These are phyloP conservation scores for Andrena marginata DNA, from an alignment of 2,888 invertebrate genomes.

Conservation along the genomic window DNA sequence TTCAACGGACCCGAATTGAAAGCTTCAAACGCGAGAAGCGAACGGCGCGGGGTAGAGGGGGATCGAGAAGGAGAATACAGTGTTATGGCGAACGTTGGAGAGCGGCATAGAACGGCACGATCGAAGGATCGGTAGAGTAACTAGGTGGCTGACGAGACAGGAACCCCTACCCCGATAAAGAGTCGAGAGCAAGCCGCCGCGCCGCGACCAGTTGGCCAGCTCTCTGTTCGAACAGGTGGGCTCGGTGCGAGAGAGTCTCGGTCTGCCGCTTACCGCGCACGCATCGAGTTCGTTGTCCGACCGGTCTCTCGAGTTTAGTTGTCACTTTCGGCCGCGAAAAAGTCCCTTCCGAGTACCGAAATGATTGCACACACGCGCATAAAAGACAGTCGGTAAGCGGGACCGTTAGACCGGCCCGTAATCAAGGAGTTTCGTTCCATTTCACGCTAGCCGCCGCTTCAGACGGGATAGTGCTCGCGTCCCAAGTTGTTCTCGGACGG, in stretches of 20 bases:
- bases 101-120: conserved; percentile 24
- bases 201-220: conserved; percentile 55
- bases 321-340: conserved; percentile 34
- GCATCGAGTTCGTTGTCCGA: conserved; percentile 83
- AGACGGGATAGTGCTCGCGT: not conserved
- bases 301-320: conserved; percentile 38
- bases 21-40: not conserved
- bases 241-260: conserved; percentile 69
- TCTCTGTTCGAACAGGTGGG: conserved; percentile 69
- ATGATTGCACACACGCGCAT: conserved; percentile 3
- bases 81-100: not conserved
- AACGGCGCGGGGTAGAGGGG: not conserved
- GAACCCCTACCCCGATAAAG: conserved; percentile 62
- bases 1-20: conserved; percentile 15
- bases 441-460: not conserved
- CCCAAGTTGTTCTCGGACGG: not conserved
- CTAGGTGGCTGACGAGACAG: conserved; percentile 37
- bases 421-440: not conserved
- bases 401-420: conserved; percentile 14
- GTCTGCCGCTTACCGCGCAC: conserved; percentile 72
- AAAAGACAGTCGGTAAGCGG: conserved; percentile 7
- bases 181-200: conserved; percentile 9
- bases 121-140: conserved; percentile 52
- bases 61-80: not conserved
- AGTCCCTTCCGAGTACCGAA: conserved; percentile 4